phyloP scores from a whole-genome alignment of 2,113 vertebrate genomes.

The Cochlearius cochlearius region DNA sequence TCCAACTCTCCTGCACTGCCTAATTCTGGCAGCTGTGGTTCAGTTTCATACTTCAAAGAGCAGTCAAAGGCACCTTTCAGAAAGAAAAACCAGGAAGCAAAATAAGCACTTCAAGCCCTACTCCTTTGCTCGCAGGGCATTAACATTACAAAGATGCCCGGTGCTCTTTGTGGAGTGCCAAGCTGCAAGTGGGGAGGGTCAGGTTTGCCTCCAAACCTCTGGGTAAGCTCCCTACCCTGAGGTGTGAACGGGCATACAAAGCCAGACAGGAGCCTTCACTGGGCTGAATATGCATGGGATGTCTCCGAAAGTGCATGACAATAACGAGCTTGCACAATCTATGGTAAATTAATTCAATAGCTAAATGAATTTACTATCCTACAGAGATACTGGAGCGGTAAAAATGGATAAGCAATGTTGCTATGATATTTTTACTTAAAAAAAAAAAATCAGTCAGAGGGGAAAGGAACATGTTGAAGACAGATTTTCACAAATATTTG shows the following conservation, averaged over 20 bases:
- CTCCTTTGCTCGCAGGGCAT: background rate
- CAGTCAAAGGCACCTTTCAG: background rate
- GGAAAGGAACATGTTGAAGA: conserved; percentile 51
- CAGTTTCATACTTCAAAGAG: background rate
- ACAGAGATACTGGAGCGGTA: background rate
- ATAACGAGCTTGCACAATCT: background rate
- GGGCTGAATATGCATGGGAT: background rate
- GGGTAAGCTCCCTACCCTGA: background rate
- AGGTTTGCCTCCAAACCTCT: background rate
- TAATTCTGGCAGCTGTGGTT: background rate
- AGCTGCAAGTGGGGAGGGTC: background rate
- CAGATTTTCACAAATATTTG: conserved; percentile 66
- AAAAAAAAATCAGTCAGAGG: background rate
- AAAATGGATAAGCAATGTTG: background rate
- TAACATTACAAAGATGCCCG: fast-evolving
- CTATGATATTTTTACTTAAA: background rate
- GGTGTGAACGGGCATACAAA: background rate
- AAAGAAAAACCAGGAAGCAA: background rate
- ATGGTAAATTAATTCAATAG: conserved; percentile 38
- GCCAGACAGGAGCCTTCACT: background rate
- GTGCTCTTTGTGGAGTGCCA: background rate
- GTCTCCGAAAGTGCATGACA: background rate
- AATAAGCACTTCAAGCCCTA: background rate
- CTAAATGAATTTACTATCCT: conserved; percentile 21
- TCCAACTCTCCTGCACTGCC: background rate